Evolutionary conservation across 2,888 invertebrate species (phyloP).

Genomic region (Drosophila phalerata): DNA sequence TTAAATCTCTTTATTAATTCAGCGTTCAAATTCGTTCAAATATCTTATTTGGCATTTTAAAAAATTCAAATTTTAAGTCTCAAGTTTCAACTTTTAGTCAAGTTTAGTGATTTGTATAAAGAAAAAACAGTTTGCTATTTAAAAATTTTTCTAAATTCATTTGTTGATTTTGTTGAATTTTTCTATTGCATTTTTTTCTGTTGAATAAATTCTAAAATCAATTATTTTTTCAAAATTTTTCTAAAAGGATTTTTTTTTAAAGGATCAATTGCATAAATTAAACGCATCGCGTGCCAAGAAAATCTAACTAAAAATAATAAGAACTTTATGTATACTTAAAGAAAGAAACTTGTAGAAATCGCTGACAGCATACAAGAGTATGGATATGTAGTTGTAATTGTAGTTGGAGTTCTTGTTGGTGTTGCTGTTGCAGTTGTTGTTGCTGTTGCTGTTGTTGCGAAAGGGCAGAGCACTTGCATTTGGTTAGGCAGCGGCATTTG

Average conservation of each 20-base stretch:
- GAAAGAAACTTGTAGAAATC: constrained; percentile 18
- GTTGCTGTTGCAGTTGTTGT: constrained; percentile 2
- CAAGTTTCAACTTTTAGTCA: no score
- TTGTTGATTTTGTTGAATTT: no score
- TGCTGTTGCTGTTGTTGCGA: constrained; percentile 30
- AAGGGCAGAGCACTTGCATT: constrained; percentile 75
- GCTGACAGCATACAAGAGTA: constrained; percentile 31
- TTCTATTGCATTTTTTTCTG: no score
- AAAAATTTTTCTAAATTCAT: no score
- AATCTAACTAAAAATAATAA: background rate
- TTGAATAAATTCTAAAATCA: background rate
- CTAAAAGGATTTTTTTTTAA: background rate
- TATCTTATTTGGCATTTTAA: no score
- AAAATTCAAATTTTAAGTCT: no score
- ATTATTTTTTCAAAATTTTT: background rate
- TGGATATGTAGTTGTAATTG: constrained; percentile 14
- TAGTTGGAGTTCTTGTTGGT: constrained; percentile 1
- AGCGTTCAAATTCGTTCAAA: no score
- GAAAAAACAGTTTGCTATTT: no score
- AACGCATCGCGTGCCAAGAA: constrained; percentile 9
- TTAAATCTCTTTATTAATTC: no score
- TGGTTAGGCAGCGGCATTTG: constrained; percentile 74
- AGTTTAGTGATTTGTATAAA: no score
- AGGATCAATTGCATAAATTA: constrained; percentile 15
- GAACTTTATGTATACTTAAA: background rate